Evolutionary conservation across 1,140 invertebrate species (phyloP).

Genomic region (Potamilus streckersoni): DNA sequence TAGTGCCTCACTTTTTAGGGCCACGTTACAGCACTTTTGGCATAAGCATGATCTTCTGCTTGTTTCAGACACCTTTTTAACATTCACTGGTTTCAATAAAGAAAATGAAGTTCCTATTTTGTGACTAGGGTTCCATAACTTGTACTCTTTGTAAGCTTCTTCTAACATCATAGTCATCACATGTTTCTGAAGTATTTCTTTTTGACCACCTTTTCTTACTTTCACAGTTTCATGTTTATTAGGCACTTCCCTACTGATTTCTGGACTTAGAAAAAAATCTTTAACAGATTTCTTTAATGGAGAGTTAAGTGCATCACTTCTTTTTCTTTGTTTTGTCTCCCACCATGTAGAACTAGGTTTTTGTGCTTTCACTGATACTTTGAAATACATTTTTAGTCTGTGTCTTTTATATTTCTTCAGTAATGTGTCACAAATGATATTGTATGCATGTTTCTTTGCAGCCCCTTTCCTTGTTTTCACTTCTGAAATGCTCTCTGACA

Average conservation of each 20-base stretch:
- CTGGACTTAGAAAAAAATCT: conserved; percentile 22
- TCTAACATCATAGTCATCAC: conserved; percentile 32
- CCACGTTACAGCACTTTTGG: conserved; percentile 33
- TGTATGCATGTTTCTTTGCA: conserved; percentile 30
- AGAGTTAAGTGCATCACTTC: conserved; percentile 11
- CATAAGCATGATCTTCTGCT: too few relatives aligned
- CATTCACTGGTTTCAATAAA: conserved; percentile 29
- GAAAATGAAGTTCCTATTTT: conserved; percentile 32
- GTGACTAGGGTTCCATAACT: conserved; percentile 10
- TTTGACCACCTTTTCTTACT: too few relatives aligned
- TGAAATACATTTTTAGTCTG: conserved; percentile 16
- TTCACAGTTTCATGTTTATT: conserved; percentile 7
- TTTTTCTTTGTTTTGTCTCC: conserved; percentile 20
- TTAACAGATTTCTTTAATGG: conserved; percentile 17
- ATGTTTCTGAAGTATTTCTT: conserved; percentile 29
- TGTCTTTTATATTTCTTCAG: conserved; percentile 15
- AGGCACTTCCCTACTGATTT: too few relatives aligned
- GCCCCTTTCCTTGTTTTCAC: conserved; percentile 7
- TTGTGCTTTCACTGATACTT: too few relatives aligned
- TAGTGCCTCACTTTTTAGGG: conserved; percentile 30
- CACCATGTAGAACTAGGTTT: too few relatives aligned
- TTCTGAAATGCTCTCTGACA: conserved; percentile 16
- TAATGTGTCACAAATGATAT: conserved; percentile 10
- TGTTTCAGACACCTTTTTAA: conserved; percentile 29
- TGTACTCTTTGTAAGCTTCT: conserved; percentile 25